phyloP scores from a whole-genome alignment of 1,140 invertebrate species.

The Wasmannia auropunctata region DNA sequence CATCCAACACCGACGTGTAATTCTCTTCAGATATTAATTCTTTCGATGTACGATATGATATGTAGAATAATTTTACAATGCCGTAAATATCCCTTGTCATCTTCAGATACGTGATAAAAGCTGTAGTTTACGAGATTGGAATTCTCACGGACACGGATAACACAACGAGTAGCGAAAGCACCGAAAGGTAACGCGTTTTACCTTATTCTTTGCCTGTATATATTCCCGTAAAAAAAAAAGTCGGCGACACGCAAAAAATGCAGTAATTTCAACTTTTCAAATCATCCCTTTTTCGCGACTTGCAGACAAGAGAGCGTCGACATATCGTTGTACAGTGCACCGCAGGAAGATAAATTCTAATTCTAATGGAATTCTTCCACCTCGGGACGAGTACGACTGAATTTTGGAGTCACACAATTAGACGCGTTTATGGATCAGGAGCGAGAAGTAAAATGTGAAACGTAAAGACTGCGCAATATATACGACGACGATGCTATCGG shows the following conservation, averaged over 20 bases:
- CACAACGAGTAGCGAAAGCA: slow-evolving; percentile 79
- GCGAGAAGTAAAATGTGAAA: slow-evolving; percentile 6
- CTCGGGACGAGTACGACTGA: neutral
- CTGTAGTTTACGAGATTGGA: slow-evolving; percentile 87
- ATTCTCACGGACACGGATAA: slow-evolving; percentile 85
- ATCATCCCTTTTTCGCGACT: neutral
- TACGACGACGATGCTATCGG: neutral
- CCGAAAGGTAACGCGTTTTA: slow-evolving; percentile 67
- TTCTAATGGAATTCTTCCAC: neutral
- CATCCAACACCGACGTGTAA: slow-evolving; percentile 46
- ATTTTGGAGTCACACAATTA: neutral
- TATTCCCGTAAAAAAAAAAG: neutral
- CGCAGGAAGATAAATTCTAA: slow-evolving; percentile 10
- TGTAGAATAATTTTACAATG: neutral
- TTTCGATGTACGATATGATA: neutral
- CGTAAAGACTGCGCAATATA: slow-evolving; percentile 4
- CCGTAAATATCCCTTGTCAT: neutral
- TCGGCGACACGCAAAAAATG: neutral
- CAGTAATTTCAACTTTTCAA: neutral
- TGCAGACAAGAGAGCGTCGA: slow-evolving; percentile 41
- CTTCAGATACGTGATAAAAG: slow-evolving; percentile 86
- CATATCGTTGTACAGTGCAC: slow-evolving; percentile 29
- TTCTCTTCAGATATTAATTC: neutral
- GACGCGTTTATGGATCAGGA: neutral
- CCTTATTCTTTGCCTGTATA: neutral